phyloP scores from a whole-genome alignment of 2,888 invertebrate species.

The Hirtodrosophila cameraria region DNA sequence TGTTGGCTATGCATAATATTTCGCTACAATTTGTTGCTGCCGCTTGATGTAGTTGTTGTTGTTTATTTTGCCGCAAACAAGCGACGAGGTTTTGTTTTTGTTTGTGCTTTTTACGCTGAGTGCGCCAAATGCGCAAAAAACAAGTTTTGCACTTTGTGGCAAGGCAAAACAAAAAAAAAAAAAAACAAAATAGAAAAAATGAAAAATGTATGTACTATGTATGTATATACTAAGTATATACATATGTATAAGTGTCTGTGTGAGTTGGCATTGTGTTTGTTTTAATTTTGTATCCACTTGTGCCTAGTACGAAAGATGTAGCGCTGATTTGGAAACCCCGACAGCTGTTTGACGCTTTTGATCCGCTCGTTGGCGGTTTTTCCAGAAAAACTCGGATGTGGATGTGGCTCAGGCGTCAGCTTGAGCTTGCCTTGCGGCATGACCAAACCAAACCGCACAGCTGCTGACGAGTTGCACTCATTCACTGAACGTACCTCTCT shows the following conservation, averaged over 20 bases:
- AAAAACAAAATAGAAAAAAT: constrained; percentile 19
- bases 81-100: constrained; percentile 59
- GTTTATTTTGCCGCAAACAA: constrained; percentile 41
- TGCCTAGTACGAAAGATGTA: constrained; percentile 72
- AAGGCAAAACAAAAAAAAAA: constrained; percentile 36
- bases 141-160: constrained; percentile 73
- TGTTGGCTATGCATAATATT: constrained; percentile 51
- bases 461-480: constrained; percentile 1
- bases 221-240: too few relatives aligned
- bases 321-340: constrained; percentile 56
- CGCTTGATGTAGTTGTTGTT: constrained; percentile 1
- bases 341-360: constrained; percentile 54
- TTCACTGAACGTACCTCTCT: not conserved
- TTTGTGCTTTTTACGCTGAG: constrained; percentile 64
- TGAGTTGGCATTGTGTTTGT: constrained; percentile 52
- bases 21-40: constrained; percentile 46
- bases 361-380: constrained; percentile 19
- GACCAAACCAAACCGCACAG: not conserved
- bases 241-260: constrained; percentile 30
- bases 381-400: constrained; percentile 29
- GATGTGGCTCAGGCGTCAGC: constrained; percentile 12
- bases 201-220: too few relatives aligned
- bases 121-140: constrained; percentile 78
- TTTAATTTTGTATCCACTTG: constrained; percentile 76
- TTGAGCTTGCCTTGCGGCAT: too few relatives aligned